Conservation (phyloP, 2,888 invertebrate genomes). For the Ptilodon capucinus region DNA sequence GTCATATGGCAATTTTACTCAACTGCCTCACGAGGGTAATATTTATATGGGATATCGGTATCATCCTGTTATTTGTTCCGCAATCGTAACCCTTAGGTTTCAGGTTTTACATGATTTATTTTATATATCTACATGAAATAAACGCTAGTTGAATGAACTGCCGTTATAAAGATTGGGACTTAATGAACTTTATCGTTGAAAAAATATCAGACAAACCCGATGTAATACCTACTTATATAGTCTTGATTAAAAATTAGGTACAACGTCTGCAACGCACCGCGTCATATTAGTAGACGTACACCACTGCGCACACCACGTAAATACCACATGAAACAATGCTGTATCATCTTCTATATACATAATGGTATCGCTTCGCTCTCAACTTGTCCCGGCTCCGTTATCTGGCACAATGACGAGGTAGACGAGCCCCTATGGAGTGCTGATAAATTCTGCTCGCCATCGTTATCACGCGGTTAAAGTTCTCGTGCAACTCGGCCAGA, state of each 20-base stretch:
- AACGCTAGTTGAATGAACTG: too few species aligned
- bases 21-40: too few species aligned
- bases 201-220: too few species aligned
- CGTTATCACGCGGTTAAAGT: slow-evolving; percentile 24
- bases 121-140: too few species aligned
- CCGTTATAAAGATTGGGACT: too few species aligned
- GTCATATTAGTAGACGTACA: neutral
- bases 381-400: slow-evolving; percentile 3
- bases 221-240: too few species aligned
- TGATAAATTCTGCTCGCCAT: slow-evolving; percentile 35
- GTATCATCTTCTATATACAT: neutral
- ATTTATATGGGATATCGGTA: neutral
- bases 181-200: too few species aligned
- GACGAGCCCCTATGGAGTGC: slow-evolving; percentile 36
- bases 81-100: neutral
- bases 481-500: slow-evolving; percentile 6
- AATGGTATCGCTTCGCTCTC: neutral
- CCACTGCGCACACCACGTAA: neutral
- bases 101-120: too few species aligned
- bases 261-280: neutral
- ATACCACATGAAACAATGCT: too few species aligned
- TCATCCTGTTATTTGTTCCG: neutral
- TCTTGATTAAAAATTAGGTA: neutral
- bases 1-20: too few species aligned
- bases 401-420: slow-evolving; percentile 22